Evolutionary conservation across 2,888 invertebrate species (phyloP).

Genomic region (Ornithoptera priamus): DNA sequence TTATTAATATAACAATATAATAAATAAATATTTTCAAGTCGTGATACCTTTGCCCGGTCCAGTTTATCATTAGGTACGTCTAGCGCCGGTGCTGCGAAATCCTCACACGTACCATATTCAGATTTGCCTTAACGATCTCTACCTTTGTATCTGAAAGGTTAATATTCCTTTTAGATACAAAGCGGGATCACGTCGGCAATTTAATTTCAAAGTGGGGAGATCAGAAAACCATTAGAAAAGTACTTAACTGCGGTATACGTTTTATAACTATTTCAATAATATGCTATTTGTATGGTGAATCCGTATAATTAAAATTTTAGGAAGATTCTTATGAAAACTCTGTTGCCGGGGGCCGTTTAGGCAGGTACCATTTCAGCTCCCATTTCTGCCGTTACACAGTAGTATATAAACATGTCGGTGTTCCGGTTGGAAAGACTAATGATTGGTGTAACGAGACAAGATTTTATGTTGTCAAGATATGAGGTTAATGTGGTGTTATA

Average conservation of each 20-base stretch:
- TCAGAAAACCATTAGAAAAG: conserved; percentile 29
- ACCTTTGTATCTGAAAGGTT: conserved; percentile 1
- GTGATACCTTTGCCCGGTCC: no score
- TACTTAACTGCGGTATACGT: conserved; percentile 6
- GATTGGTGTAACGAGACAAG: no score
- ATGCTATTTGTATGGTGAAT: not conserved
- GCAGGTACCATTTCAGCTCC: no score
- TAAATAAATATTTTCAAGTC: no score
- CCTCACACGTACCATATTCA: conserved; percentile 25
- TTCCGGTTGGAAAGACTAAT: no score
- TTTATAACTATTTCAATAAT: not conserved
- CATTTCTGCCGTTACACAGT: no score
- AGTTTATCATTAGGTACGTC: no score
- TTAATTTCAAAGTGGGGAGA: conserved; percentile 24
- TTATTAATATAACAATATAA: no score
- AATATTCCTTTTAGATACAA: conserved; percentile 18
- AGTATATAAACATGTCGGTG: no score
- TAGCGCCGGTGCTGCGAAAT: conserved; percentile 4
- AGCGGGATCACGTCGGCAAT: conserved; percentile 22
- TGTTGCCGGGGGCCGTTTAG: no score
- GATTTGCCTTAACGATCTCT: conserved; percentile 19
- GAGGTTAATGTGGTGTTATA: no score
- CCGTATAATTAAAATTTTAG: not conserved
- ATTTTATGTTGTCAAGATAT: no score
- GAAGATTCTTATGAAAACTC: not conserved